phyloP scores from a whole-genome alignment of 2,888 invertebrate species.

The Hoplodrina blanda region DNA sequence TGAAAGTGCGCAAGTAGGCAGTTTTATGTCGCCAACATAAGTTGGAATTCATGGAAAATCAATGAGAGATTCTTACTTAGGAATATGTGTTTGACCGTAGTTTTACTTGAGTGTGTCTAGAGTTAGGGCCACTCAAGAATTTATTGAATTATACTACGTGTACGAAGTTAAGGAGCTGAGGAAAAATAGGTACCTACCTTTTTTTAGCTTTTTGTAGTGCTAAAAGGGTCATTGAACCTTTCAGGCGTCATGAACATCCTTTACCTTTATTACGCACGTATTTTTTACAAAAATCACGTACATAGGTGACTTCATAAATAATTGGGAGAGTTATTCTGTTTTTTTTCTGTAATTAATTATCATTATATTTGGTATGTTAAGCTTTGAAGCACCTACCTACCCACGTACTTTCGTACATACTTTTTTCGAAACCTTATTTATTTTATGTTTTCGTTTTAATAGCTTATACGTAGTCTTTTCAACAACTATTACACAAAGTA shows the following conservation, averaged over 20 bases:
- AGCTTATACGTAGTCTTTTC: conserved; percentile 7
- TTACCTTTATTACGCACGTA: background rate
- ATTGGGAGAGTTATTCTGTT: background rate
- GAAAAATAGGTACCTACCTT: conserved; percentile 10
- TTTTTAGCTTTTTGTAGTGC: conserved; percentile 15
- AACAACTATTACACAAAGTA: background rate
- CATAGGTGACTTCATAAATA: background rate
- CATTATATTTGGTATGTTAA: conserved; percentile 16
- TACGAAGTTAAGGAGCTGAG: conserved; percentile 11
- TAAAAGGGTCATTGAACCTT: conserved; percentile 7
- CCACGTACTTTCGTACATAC: background rate
- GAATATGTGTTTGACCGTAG: conserved; percentile 40
- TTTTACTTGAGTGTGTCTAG: conserved; percentile 39
- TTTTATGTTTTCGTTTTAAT: conserved; percentile 12
- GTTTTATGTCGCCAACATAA: conserved; percentile 49
- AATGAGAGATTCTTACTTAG: conserved; percentile 37
- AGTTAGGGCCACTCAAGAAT: conserved; percentile 23
- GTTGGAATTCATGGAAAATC: conserved; percentile 43
- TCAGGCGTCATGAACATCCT: conserved; percentile 18
- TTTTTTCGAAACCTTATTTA: background rate
- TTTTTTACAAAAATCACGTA: background rate
- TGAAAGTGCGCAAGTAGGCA: conserved; percentile 29
- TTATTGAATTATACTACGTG: conserved; percentile 30
- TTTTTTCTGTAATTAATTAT: conserved; percentile 5
- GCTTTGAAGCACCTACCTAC: background rate